Evolutionary conservation across 2,113 vertebrate genomes (phyloP).

Genomic region (Thunnus thynnus): DNA sequence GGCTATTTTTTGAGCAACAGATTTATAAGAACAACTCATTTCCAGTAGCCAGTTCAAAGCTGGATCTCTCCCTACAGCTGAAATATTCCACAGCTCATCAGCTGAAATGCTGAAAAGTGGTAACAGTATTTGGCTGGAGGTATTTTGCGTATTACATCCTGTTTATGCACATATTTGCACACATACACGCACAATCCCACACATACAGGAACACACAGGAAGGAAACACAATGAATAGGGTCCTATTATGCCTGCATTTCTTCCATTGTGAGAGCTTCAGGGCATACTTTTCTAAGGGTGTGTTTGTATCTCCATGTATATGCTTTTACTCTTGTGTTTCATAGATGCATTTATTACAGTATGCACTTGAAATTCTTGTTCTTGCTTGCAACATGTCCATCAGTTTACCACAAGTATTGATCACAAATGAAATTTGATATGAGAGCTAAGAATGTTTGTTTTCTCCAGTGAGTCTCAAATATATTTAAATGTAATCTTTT

Average conservation of each 20-base stretch:
- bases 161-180: slow-evolving; percentile 69
- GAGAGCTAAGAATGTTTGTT: slow-evolving; percentile 2
- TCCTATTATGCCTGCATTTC: slow-evolving; percentile 39
- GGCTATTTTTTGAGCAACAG: slow-evolving; percentile 17
- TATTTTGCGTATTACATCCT: slow-evolving; percentile 69
- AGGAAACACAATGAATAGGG: slow-evolving; percentile 67
- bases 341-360: background rate
- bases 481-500: slow-evolving; percentile 17
- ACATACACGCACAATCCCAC: slow-evolving; percentile 26
- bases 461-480: background rate
- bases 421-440: too few relatives aligned
- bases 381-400: background rate
- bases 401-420: background rate
- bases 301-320: slow-evolving; percentile 29
- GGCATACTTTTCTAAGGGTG: slow-evolving; percentile 16
- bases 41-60: slow-evolving; percentile 26
- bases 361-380: slow-evolving; percentile 9
- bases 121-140: slow-evolving; percentile 47
- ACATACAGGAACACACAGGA: slow-evolving; percentile 58
- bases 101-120: slow-evolving; percentile 39
- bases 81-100: slow-evolving; percentile 42
- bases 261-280: slow-evolving; percentile 50
- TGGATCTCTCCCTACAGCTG: slow-evolving; percentile 6
- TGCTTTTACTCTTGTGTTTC: background rate
- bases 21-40: slow-evolving; percentile 21